Percentiles rank a stretch among this genome's conserved stretches.
phyloP scores from a whole-genome alignment of 2,113 vertebrate species.

The Mola mola region DNA sequence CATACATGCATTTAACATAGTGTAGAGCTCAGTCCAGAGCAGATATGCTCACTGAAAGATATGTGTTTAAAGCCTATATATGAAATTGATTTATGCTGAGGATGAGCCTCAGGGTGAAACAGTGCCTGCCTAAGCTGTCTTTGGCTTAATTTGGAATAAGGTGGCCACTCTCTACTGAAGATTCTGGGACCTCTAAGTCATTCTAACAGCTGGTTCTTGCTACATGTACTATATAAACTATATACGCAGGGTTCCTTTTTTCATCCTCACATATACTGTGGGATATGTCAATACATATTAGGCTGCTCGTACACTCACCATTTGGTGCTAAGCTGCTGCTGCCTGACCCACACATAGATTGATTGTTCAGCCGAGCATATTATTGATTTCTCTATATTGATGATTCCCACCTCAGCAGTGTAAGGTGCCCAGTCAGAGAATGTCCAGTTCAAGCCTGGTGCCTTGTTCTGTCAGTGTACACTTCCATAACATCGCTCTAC shows the following conservation, averaged over 20 bases:
- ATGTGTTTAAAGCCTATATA: background rate
- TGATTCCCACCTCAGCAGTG: conserved; percentile 21
- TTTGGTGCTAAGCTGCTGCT: background rate
- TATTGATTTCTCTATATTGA: conserved; percentile 31
- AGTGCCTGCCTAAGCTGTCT: background rate
- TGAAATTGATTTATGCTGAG: background rate
- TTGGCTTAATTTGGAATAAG: background rate
- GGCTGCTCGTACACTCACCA: background rate
- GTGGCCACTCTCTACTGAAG: background rate
- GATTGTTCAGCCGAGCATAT: conserved; percentile 33
- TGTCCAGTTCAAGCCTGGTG: background rate
- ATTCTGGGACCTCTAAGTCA: background rate
- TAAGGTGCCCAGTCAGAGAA: conserved; percentile 5
- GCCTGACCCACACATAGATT: conserved; percentile 25
- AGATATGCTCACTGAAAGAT: background rate
- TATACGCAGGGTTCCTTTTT: background rate
- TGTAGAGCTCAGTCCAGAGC: background rate
- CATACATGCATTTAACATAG: too few relatives aligned
- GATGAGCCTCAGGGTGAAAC: too few relatives aligned
- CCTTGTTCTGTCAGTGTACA: conserved; percentile 4
- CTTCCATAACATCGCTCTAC: background rate
- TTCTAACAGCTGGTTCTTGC: background rate
- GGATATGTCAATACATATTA: conserved; percentile 6
- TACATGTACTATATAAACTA: background rate
- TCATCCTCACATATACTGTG: background rate